Evolutionary conservation across 2,113 vertebrate species (phyloP).

Genomic region (Beaufortia kweichowensis): DNA sequence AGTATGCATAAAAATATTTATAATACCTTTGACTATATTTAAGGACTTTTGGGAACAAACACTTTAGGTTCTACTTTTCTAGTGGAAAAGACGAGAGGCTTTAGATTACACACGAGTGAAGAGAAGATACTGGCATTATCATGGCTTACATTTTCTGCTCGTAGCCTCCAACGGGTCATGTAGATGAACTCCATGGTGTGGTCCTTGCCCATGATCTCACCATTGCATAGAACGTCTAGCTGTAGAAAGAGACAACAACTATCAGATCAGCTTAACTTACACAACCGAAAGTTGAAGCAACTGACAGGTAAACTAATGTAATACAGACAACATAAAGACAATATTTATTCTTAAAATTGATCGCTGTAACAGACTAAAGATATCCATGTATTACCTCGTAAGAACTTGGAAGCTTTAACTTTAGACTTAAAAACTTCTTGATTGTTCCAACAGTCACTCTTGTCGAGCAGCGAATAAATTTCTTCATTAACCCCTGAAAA

Average conservation of each 20-base stretch:
- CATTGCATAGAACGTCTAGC: slow-evolving; percentile 98
- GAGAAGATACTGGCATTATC: slow-evolving; percentile 2
- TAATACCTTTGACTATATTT: no score
- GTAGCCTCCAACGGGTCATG: slow-evolving; percentile 97
- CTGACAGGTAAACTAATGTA: background rate
- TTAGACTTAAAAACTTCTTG: slow-evolving; percentile 99
- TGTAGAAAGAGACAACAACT: slow-evolving; percentile 66
- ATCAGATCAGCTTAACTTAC: background rate
- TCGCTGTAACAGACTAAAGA: background rate
- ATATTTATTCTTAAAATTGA: background rate
- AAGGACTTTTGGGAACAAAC: no score
- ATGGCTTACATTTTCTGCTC: slow-evolving; percentile 90
- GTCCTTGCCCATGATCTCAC: slow-evolving; percentile 98
- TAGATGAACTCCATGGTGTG: slow-evolving; percentile 99
- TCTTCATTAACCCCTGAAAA: slow-evolving; percentile 96
- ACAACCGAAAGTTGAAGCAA: background rate
- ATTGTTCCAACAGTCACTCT: slow-evolving; percentile 98
- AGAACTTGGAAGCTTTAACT: slow-evolving; percentile 97
- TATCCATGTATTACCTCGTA: slow-evolving; percentile 83
- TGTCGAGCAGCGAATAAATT: slow-evolving; percentile 97
- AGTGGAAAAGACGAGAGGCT: background rate
- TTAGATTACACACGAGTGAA: slow-evolving; percentile 23
- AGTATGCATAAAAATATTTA: no score
- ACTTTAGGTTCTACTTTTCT: background rate
- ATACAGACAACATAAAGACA: background rate